Conservation (phyloP, 2,113 vertebrate species). For the Orientallactaga bullata region DNA sequence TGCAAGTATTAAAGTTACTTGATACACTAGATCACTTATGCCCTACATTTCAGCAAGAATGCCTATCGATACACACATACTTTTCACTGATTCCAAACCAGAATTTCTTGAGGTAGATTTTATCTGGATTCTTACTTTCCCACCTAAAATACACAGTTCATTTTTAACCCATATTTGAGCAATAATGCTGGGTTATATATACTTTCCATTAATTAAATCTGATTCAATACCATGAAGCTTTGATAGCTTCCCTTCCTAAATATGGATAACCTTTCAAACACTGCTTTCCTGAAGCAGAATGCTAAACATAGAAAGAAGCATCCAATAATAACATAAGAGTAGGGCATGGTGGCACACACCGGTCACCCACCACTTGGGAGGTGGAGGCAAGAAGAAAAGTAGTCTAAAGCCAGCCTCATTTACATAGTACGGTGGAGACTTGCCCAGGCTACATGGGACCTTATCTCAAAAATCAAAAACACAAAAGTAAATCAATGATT, state of each 20-base stretch:
- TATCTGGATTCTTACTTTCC: constrained; percentile 1
- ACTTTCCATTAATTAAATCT: background rate
- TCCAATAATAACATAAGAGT: background rate
- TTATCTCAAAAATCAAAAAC: too few relatives aligned
- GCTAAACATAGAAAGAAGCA: background rate
- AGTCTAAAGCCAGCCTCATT: too few relatives aligned
- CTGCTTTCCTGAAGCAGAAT: background rate
- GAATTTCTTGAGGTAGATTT: constrained; percentile 13
- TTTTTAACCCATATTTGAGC: background rate
- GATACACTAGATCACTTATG: background rate
- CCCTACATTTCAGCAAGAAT: background rate
- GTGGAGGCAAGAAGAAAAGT: too few relatives aligned
- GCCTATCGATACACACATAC: background rate
- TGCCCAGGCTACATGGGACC: too few relatives aligned
- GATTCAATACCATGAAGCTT: background rate
- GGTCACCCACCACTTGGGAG: too few relatives aligned
- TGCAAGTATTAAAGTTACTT: constrained; percentile 16
- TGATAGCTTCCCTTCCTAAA: background rate
- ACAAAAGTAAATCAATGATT: too few relatives aligned
- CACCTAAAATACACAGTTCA: constrained; percentile 28
- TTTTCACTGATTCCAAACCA: background rate
- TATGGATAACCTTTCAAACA: background rate
- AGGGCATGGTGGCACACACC: too few relatives aligned
- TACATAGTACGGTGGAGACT: too few relatives aligned
- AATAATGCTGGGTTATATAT: background rate